Base-by-base conservation (phyloP, 2,888 invertebrate genomes). In the Brachynemurus nebulosus region DNA sequence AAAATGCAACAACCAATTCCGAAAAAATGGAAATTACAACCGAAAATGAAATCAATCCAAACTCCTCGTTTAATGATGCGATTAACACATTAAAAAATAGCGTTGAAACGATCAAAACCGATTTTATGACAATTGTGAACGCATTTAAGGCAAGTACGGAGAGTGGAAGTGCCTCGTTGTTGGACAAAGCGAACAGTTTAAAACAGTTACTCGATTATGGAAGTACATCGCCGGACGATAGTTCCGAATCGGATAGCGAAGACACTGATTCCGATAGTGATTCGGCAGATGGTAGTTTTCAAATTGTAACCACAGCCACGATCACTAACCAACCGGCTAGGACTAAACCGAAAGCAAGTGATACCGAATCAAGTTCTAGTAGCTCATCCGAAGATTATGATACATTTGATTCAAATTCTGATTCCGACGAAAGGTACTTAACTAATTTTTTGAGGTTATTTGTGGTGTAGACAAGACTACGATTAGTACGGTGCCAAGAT, bases 11-110 rank as follows among this genome's bases (percentile, higher is more conserved):
- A n/a, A n/a, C n/a, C n/a, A n/a, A n/a, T n/a, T n/a, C n/a, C n/a
- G n/a, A n/a, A n/a, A n/a, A n/a, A n/a, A n/a, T n/a, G n/a, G n/a
- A n/a, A n/a, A n/a, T n/a, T n/a, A n/a, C n/a, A n/a, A n/a, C n/a
- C n/a, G n/a, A n/a, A n/a, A n/a, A n/a, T n/a, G n/a, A n/a, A n/a
- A n/a, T n/a, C n/a, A n/a, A n/a, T n/a, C n/a, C n/a, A n/a, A n/a
- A n/a, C n/a, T n/a, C n/a, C n/a, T n/a, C n/a, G n/a, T n/a, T n/a
- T n/a, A n/a, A n/a, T n/a, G n/a, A n/a, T n/a, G n/a, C n/a, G n/a
- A n/a, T n/a, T n/a, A n/a, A n/a, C n/a, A n/a, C 52, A 35, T 9
- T 9, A 45, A 19, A 27, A 27, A 16, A 41, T 44, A 8, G 14
- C n/a, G 4, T 30, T 4, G 6, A 11, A 30, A 30, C 30, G n/a